Evolutionary conservation across 2,888 invertebrate genomes (phyloP).

Genomic region (Eilema caniola): DNA sequence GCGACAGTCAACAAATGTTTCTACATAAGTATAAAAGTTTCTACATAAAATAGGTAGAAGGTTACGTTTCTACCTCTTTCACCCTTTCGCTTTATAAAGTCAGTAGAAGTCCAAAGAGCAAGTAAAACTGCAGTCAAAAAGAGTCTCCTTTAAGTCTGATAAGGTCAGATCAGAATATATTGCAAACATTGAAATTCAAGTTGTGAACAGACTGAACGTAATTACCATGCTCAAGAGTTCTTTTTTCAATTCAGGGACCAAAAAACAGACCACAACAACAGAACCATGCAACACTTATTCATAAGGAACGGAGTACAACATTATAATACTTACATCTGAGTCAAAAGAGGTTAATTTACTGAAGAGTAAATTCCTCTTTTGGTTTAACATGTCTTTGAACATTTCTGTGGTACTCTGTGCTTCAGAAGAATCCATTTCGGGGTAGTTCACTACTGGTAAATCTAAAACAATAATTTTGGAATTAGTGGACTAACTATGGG

Average conservation of each 20-base stretch:
- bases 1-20: too few species aligned
- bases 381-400: slow-evolving; percentile 97
- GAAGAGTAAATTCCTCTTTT: slow-evolving; percentile 95
- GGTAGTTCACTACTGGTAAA: slow-evolving; percentile 86
- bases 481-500: too few species aligned
- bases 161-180: not conserved
- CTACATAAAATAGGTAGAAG: too few species aligned
- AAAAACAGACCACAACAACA: slow-evolving; percentile 38
- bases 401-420: slow-evolving; percentile 95
- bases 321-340: slow-evolving; percentile 92
- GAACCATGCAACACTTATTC: slow-evolving; percentile 64
- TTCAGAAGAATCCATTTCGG: slow-evolving; percentile 89
- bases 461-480: slow-evolving; percentile 54
- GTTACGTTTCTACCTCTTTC: not conserved
- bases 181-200: not conserved
- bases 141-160: too few species aligned
- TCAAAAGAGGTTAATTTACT: slow-evolving; percentile 96
- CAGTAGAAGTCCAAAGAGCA: not conserved
- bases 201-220: slow-evolving; percentile 6
- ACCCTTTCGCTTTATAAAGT: not conserved
- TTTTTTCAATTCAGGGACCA: slow-evolving; percentile 27
- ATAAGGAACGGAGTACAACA: not conserved
- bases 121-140: too few species aligned
- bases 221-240: slow-evolving; percentile 54
- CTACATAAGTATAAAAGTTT: too few species aligned